These are phyloP conservation scores for Hippotragus niger DNA, from an alignment of 2,113 vertebrate genomes.

Conservation along the genomic window DNA sequence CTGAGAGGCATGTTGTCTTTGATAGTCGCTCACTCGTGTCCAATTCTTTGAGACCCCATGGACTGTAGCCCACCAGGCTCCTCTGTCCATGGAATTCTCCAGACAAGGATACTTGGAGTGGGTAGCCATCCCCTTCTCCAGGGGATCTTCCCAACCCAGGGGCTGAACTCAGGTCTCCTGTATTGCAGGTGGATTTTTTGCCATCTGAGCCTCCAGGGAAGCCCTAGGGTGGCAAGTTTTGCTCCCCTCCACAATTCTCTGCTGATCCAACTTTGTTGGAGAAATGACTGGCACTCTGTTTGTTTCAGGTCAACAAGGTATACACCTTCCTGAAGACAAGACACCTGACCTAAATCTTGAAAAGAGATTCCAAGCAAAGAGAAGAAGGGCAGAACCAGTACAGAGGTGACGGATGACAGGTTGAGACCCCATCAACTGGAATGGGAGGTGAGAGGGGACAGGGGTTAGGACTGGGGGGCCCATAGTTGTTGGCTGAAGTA, in stretches of 20 bases:
- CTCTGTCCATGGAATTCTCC: not conserved
- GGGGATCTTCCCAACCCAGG: not conserved
- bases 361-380: not conserved
- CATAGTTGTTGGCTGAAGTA: not conserved
- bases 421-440: not conserved
- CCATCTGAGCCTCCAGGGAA: not conserved
- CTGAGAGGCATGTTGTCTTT: not conserved
- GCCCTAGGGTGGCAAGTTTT: not conserved
- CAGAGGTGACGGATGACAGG: not conserved
- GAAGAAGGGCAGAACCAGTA: not conserved
- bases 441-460: not conserved
- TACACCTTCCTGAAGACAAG: not conserved
- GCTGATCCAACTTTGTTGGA: not conserved
- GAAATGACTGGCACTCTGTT: not conserved
- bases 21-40: not conserved
- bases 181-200: not conserved
- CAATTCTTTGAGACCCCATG: not conserved
- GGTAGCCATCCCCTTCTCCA: not conserved
- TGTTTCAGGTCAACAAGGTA: not conserved
- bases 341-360: not conserved
- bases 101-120: not conserved
- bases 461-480: not conserved
- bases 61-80: not conserved
- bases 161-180: not conserved
- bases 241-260: not conserved